Conservation (phyloP, 2,888 invertebrate species). For the Catocala sponsa region DNA sequence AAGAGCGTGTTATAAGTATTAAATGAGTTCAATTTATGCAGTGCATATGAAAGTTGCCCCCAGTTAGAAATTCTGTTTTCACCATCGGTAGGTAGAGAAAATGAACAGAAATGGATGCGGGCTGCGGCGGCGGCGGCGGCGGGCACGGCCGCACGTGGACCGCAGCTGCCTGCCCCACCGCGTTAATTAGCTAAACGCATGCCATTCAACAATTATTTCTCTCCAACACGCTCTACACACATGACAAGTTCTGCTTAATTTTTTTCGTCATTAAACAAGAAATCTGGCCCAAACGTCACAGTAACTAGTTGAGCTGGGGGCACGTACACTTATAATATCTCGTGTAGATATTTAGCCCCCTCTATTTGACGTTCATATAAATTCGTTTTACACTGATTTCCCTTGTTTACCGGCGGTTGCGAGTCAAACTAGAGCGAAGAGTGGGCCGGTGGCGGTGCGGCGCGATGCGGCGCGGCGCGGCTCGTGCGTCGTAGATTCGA, state of each 20-base stretch:
- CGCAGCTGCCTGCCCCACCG: conserved; percentile 72
- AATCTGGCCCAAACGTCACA: not conserved
- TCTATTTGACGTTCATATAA: conserved; percentile 75
- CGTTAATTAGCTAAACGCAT: conserved; percentile 81
- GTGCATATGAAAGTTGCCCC: conserved; percentile 22
- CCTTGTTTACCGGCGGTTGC: conserved; percentile 84
- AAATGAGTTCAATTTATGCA: conserved; percentile 19
- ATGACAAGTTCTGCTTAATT: conserved; percentile 27
- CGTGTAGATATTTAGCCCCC: conserved; percentile 53
- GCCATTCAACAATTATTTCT: conserved; percentile 76
- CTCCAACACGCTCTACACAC: conserved; percentile 29
- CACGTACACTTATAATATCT: conserved; percentile 36
- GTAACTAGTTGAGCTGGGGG: conserved; percentile 1
- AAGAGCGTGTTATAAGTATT: not conserved
- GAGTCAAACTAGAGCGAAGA: conserved; percentile 82
- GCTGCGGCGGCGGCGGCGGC: conserved; percentile 18
- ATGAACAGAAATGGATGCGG: conserved; percentile 20
- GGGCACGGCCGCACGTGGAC: conserved; percentile 68
- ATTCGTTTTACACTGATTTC: conserved; percentile 85
- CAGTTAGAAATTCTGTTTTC: conserved; percentile 33
- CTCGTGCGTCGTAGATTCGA: conserved; percentile 88
- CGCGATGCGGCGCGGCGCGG: conserved; percentile 70
- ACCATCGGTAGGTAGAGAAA: conserved; percentile 29
- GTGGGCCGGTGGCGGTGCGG: conserved; percentile 68
- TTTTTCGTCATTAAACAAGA: conserved; percentile 15